Evolutionary conservation across 2,797 vertebrate species (phyloP).

Genomic region (Astyanax mexicanus): DNA sequence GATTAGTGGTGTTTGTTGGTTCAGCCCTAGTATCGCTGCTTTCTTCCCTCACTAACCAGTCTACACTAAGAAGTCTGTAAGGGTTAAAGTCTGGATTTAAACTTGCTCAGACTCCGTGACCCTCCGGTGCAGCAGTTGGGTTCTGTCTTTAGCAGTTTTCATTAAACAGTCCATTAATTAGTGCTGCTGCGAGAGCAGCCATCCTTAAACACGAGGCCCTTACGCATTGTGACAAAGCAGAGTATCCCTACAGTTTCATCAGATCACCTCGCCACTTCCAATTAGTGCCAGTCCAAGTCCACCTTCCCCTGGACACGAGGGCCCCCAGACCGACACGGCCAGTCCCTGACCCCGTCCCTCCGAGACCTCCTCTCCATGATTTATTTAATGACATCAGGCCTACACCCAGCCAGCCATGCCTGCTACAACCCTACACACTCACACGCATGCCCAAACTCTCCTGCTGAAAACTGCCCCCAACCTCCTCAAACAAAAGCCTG

Average conservation of each 20-base stretch:
- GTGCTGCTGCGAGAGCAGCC: conserved; percentile 66
- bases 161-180: conserved; percentile 69
- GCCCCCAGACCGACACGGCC: conserved; percentile 31
- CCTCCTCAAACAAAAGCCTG: conserved; percentile 44
- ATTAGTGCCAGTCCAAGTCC: conserved; percentile 66
- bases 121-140: conserved; percentile 24
- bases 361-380: conserved; percentile 54
- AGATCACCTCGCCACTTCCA: conserved; percentile 75
- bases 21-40: too few species aligned
- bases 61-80: not conserved
- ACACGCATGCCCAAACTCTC: conserved; percentile 1
- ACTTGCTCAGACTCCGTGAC: conserved; percentile 23
- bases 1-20: not conserved
- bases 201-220: conserved; percentile 68
- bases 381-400: conserved; percentile 61
- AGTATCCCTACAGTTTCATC: conserved; percentile 75
- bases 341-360: conserved; percentile 45
- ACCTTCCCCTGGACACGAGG: conserved; percentile 48
- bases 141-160: conserved; percentile 59
- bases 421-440: not conserved
- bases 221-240: conserved; percentile 76
- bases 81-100: conserved; percentile 14
- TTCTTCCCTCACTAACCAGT: too few species aligned
- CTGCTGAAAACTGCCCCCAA: not conserved
- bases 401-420: conserved; percentile 37